Percentiles rank a stretch among this genome's conserved stretches.
These are phyloP conservation scores for Argyra leucocephala DNA, from an alignment of 2,888 invertebrate genomes.

Conservation along the genomic window DNA sequence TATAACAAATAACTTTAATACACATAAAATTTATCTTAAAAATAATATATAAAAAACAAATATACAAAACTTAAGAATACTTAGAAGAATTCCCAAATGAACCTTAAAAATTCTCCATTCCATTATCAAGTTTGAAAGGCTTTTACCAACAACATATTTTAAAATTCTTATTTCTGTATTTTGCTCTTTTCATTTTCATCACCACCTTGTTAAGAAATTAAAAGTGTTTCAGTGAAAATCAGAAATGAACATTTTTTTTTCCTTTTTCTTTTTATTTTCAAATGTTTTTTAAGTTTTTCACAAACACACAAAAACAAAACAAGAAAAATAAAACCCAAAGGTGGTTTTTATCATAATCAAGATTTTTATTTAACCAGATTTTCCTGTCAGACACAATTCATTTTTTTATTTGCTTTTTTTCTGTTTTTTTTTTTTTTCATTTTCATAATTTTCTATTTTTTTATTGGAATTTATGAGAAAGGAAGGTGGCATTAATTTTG, in stretches of 20 bases:
- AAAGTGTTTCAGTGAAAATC: too few relatives aligned
- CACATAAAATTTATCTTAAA: neutral
- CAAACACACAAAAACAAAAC: neutral
- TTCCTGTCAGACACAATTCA: slow-evolving; percentile 2
- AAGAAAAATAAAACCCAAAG: neutral
- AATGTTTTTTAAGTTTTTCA: too few relatives aligned
- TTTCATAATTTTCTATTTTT: too few relatives aligned
- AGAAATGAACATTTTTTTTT: too few relatives aligned
- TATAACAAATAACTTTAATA: neutral
- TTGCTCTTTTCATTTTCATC: too few relatives aligned
- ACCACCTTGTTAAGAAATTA: too few relatives aligned
- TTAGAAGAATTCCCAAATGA: neutral
- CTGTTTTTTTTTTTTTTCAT: too few relatives aligned
- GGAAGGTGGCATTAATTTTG: too few relatives aligned
- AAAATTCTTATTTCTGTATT: too few relatives aligned
- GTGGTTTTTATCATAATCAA: slow-evolving; percentile 1
- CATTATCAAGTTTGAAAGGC: neutral
- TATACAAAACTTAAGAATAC: neutral
- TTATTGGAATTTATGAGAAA: too few relatives aligned
- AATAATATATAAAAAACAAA: neutral
- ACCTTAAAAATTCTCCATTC: neutral
- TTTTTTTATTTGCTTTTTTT: neutral
- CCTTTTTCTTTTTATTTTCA: too few relatives aligned
- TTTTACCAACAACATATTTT: too few relatives aligned
- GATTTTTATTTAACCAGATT: neutral